These are phyloP conservation scores for Gadus macrocephalus DNA, from an alignment of 2,113 vertebrate genomes.

Conservation along the genomic window DNA sequence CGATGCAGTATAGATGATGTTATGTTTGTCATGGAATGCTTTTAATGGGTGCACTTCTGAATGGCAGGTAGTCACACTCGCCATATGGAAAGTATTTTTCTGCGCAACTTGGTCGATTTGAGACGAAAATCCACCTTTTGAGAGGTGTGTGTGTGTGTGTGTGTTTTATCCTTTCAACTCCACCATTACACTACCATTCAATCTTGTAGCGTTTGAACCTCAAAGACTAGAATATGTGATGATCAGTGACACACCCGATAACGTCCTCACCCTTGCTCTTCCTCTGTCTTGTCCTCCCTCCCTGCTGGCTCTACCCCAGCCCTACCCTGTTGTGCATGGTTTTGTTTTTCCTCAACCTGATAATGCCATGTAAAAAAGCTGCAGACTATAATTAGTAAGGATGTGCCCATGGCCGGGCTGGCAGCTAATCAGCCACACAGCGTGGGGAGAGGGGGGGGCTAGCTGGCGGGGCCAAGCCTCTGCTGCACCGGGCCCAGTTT, in stretches of 20 bases:
- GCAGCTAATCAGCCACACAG: slow-evolving; percentile 54
- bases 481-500: slow-evolving; percentile 43
- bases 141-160: too few species aligned
- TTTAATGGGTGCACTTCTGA: too few species aligned
- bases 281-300: slow-evolving; percentile 9
- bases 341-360: slow-evolving; percentile 45
- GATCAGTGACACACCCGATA: too few species aligned
- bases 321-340: slow-evolving; percentile 3
- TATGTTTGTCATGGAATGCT: too few species aligned
- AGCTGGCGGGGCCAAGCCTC: slow-evolving; percentile 15
- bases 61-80: too few species aligned
- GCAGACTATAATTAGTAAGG: slow-evolving; percentile 49
- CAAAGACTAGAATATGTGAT: too few species aligned
- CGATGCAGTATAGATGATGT: not conserved
- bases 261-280: not conserved
- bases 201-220: too few species aligned
- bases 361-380: slow-evolving; percentile 41
- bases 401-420: slow-evolving; percentile 48
- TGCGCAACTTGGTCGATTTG: too few species aligned
- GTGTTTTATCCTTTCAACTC: too few species aligned
- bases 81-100: too few species aligned
- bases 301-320: not conserved
- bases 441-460: slow-evolving; percentile 7
- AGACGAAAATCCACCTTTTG: too few species aligned
- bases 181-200: too few species aligned